Base-by-base conservation (phyloP, 64 coral and sea anemone species). In the Acropora tenuis region DNA sequence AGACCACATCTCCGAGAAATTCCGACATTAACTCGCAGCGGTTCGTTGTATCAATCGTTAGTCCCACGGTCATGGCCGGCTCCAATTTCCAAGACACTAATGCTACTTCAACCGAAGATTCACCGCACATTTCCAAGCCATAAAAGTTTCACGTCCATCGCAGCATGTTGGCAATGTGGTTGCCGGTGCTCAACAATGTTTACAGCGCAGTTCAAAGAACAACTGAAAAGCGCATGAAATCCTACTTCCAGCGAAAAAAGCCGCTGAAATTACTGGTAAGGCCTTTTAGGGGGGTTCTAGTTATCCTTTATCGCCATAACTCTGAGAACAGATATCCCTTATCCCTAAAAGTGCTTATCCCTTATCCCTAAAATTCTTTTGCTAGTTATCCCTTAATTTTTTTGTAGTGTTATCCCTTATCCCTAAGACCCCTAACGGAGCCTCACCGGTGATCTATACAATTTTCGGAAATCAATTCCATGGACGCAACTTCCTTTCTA, bases 91-190 rank as follows among this genome's bases (percentile, higher is more conserved):
- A 9, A 2, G 10, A 66, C 61, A 15, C 61, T 11, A 13, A 2
- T 13, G 17, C 4, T 2, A 15, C 8, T 9, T 8, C 16, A 53
- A 53, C 4, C 4, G 9, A 79, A 20, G 16, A 1, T 6, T 16
- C n/a, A n/a, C 44, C 47, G 1, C 41, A 88, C 11, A 76, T 88
- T 74, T 88, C 74, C 2, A 8, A 88, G 74, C 72, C 86, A 17
- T 88, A 47, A 7, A 3, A 43, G 41, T 19, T 88, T 11, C 72
- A 88, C 41, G 86, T 76, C 7, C 86, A 88, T 19, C 86, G 86
- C 19, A 5, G 5, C 9, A 88, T 88, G 1, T 10, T 88, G 19
- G 15, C 20, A 0, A 75, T 88, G 48, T 2, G 30, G 7, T 88
- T 73, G 0, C 72, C 86, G 43, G 86, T 88, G 1, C 30, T 60